Conservation (phyloP, 2,113 vertebrate species). For the Kryptolebias marmoratus region DNA sequence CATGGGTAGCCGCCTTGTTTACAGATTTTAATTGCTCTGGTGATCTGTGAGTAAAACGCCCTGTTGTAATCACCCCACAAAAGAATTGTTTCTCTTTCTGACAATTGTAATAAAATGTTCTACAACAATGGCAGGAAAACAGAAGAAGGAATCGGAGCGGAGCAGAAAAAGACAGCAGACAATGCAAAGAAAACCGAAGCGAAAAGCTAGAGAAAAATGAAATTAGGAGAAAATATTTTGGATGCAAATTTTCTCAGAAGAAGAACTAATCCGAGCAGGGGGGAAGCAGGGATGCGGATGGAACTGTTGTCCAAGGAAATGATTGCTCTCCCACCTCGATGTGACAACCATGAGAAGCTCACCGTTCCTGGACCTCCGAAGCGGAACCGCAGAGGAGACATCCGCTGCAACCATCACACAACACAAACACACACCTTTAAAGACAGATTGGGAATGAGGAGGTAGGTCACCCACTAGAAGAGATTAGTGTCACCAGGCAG, state of each 20-base stretch:
- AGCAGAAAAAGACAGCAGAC: constrained; percentile 42
- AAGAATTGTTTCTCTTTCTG: constrained; percentile 85
- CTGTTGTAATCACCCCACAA: constrained; percentile 85
- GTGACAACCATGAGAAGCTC: constrained; percentile 82
- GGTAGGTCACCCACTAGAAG: constrained; percentile 71
- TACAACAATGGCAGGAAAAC: constrained; percentile 68
- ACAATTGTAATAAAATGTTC: constrained; percentile 88
- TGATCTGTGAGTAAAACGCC: constrained; percentile 86
- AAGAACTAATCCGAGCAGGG: constrained; percentile 79
- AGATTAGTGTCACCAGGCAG: constrained; percentile 76
- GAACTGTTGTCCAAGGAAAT: constrained; percentile 77
- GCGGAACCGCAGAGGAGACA: constrained; percentile 75
- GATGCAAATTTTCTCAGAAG: constrained; percentile 76
- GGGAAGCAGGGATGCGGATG: constrained; percentile 70
- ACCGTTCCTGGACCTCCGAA: constrained; percentile 72
- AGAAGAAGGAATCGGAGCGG: constrained; percentile 35
- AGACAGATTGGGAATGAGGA: constrained; percentile 55
- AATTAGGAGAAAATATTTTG: constrained; percentile 62
- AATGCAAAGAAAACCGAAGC: constrained; percentile 36
- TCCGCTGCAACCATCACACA: constrained; percentile 49
- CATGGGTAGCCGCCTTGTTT: constrained; percentile 86
- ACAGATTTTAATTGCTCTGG: constrained; percentile 92
- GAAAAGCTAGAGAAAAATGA: constrained; percentile 38
- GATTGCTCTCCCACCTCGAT: constrained; percentile 77
- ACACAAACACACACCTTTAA: constrained; percentile 44